Conservation (phyloP, 2,797 vertebrate genomes). For the Geotrypetes seraphini region DNA sequence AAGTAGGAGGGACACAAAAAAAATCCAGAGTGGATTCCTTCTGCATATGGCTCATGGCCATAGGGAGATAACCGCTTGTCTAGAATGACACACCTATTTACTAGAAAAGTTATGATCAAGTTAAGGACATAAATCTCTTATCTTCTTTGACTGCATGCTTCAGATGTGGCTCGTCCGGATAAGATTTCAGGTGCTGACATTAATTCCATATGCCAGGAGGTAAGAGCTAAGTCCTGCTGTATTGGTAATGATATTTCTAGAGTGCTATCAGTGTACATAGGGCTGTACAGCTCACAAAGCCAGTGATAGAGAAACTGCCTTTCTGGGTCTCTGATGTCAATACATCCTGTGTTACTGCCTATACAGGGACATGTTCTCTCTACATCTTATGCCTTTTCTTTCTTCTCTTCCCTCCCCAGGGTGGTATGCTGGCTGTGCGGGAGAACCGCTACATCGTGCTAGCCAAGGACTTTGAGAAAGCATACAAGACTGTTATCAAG, state of each 20-base stretch:
- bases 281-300: too few relatives aligned
- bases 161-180: conserved; percentile 87
- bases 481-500: conserved; percentile 89
- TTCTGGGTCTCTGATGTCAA: too few relatives aligned
- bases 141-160: conserved; percentile 50
- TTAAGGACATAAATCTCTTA: too few relatives aligned
- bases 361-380: neutral
- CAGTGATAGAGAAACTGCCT: too few relatives aligned
- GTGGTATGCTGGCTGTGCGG: conserved; percentile 84
- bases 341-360: neutral
- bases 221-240: conserved; percentile 25
- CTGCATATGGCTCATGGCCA: too few relatives aligned
- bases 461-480: conserved; percentile 90
- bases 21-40: too few relatives aligned
- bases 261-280: too few relatives aligned
- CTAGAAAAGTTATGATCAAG: too few relatives aligned
- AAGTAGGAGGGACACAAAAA: too few relatives aligned
- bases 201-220: conserved; percentile 94
- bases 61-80: too few relatives aligned
- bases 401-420: conserved; percentile 56
- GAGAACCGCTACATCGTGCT: conserved; percentile 90
- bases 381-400: neutral
- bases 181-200: conserved; percentile 92
- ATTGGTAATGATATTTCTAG: too few relatives aligned
- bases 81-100: too few relatives aligned